Conservation (phyloP, 2,113 vertebrate genomes). For the Pholis gunnellus region DNA sequence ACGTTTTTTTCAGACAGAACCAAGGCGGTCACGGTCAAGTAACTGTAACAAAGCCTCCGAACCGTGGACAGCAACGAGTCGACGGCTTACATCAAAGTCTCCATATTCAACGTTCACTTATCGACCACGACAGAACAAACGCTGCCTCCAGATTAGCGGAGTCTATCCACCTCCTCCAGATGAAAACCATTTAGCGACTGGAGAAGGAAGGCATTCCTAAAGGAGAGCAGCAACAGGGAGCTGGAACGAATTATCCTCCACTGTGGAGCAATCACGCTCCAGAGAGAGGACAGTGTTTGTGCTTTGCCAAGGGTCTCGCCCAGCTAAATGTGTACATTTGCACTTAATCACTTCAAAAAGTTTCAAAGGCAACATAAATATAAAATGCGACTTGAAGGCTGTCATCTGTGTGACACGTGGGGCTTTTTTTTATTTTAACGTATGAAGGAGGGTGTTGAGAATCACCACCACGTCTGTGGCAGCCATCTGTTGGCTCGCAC, state of each 20-base stretch:
- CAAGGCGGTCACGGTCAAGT: constrained; percentile 42
- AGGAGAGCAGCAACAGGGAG: constrained; percentile 56
- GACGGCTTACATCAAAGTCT: constrained; percentile 62
- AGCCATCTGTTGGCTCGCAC: constrained; percentile 1
- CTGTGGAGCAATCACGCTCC: constrained; percentile 43
- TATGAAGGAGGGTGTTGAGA: constrained; percentile 17
- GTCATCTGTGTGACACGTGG: constrained; percentile 58
- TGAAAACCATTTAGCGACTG: constrained; percentile 79
- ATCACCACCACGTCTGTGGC: constrained; percentile 14
- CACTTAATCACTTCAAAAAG: constrained; percentile 51
- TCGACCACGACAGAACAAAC: constrained; percentile 62
- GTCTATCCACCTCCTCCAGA: constrained; percentile 70
- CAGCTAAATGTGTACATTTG: constrained; percentile 54
- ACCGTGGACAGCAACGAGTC: constrained; percentile 47
- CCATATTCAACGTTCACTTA: constrained; percentile 30
- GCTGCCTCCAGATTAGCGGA: constrained; percentile 53
- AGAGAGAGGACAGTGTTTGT: constrained; percentile 37
- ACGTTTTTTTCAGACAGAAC: constrained; percentile 20
- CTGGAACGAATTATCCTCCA: constrained; percentile 77
- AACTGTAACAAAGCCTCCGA: constrained; percentile 48
- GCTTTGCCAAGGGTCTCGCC: constrained; percentile 23
- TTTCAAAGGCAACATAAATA: constrained; percentile 51
- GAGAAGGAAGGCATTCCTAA: constrained; percentile 66
- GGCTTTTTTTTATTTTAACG: background rate
- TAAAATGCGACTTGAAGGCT: constrained; percentile 27